Percentiles rank a stretch among this genome's conserved stretches.
Conservation (phyloP, 2,888 invertebrate species). For the Pseudococcus viburni region DNA sequence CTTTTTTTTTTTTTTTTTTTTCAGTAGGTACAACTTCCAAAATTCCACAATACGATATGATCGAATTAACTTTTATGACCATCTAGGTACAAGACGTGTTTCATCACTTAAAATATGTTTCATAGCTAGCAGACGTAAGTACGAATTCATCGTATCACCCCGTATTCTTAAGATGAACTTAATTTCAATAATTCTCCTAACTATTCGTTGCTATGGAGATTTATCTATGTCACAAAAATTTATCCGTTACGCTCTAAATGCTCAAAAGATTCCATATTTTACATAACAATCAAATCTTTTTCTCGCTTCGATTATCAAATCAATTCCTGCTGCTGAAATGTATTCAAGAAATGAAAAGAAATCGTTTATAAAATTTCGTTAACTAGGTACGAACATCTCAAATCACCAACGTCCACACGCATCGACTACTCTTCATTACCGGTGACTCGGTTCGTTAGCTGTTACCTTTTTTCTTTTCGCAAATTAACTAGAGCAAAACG, state of each 20-base stretch:
- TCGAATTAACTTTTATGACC: too few relatives aligned
- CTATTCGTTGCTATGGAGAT: not conserved
- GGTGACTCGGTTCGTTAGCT: not conserved
- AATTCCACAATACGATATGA: too few relatives aligned
- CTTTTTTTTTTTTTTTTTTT: too few relatives aligned
- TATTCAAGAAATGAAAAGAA: not conserved
- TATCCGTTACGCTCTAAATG: conserved; percentile 47
- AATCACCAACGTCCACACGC: not conserved
- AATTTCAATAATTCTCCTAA: not conserved
- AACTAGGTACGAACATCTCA: not conserved
- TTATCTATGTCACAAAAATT: conserved; percentile 17
- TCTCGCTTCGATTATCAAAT: conserved; percentile 31
- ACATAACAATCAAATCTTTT: conserved; percentile 54
- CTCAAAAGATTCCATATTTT: conserved; percentile 49
- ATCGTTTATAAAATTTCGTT: not conserved
- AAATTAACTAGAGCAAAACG: conserved; percentile 43
- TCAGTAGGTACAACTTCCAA: too few relatives aligned
- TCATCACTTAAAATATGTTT: not conserved
- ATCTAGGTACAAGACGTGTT: not conserved
- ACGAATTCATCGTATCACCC: not conserved
- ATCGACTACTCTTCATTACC: conserved; percentile 12
- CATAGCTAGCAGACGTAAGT: not conserved
- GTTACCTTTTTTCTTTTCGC: not conserved
- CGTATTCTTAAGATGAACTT: not conserved
- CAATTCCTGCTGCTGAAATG: conserved; percentile 6